phyloP scores from a whole-genome alignment of 2,797 vertebrate species.

The Merluccius polli region DNA sequence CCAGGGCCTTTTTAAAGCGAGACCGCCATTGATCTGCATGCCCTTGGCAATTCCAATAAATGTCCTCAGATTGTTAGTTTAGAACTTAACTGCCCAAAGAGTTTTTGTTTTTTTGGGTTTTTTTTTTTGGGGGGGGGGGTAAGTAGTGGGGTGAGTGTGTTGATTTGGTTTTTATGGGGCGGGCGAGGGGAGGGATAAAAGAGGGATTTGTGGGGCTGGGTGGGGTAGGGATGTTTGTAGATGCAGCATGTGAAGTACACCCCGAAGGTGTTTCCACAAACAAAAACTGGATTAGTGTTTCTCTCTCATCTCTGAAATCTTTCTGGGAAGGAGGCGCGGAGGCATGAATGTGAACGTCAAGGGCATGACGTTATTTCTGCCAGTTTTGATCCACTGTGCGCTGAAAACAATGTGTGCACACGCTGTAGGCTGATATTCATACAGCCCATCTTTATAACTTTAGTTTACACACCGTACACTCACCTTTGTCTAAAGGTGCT shows the following conservation, averaged over 20 bases:
- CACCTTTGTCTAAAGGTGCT: not conserved
- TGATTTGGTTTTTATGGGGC: conserved; percentile 34
- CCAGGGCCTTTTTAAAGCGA: conserved; percentile 14
- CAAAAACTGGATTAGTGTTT: conserved; percentile 51
- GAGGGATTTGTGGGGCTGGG: conserved; percentile 24
- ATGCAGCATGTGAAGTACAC: conserved; percentile 35
- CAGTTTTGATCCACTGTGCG: no score
- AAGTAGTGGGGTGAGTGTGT: conserved; percentile 19
- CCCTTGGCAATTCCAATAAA: not conserved
- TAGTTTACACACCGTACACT: not conserved
- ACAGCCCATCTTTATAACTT: no score
- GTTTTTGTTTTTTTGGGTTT: not conserved
- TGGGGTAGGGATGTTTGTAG: conserved; percentile 28
- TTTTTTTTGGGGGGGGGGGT: not conserved
- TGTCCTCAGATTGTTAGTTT: conserved; percentile 9
- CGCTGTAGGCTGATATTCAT: no score
- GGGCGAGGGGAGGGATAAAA: conserved; percentile 14
- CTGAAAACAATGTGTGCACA: no score
- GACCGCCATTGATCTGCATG: not conserved
- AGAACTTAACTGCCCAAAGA: conserved; percentile 20
- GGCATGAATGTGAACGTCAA: not conserved
- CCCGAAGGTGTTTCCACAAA: conserved; percentile 37
- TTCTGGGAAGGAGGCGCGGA: conserved; percentile 9
- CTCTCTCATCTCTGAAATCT: conserved; percentile 35
- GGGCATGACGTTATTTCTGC: not conserved